Base-by-base conservation (phyloP, 2,888 invertebrate genomes). In the Heliconius ethilla region DNA sequence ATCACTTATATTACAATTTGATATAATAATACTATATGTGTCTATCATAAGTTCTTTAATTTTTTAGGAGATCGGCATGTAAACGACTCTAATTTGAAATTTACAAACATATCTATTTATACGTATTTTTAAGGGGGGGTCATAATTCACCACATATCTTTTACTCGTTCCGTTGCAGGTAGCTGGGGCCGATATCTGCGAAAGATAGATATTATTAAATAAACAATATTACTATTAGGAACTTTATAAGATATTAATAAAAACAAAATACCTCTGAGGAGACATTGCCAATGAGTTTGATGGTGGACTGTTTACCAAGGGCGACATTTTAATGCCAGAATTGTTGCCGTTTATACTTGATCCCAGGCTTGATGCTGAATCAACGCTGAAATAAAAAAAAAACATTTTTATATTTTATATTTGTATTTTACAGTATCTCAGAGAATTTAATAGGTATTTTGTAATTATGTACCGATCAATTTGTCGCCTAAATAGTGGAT, bases 271-370 rank as follows among this genome's bases (percentile, higher is more conserved):
- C 94, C 94, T 92, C 83, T 93, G 92, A 69, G 93, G 88, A 65
- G 93, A 89, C 74, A 90, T 88, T 69, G 89, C 85, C 3, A 88
- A 82, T 59, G 88, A 83, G 45, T 86, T 83, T 59, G 85, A 83
- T 15, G 90, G 80, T 27, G 85, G 86, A 59, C 86, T 88, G 18
- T 86, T 85, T 22, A 91, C 93, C 27, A 94, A 86, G 4, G 94
- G 94, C 7, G 94, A 94, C 92, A 94, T 93, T 83, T 93, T 94
- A 79, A 94, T 92, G 86, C 94, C 88, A 88, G 95, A 87, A 94
- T 94, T 86, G 92, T 95, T 94, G 88, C 95, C 89, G 92, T 95
- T 87, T 92, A 95, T 93, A 86, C 95, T 96, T 72, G 96, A 96
- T 33, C 95, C 95, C 78, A 95, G 81, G 89, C 96, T 93, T 87